Conservation (phyloP, 2,888 invertebrate genomes). For the Chouioia cunea region DNA sequence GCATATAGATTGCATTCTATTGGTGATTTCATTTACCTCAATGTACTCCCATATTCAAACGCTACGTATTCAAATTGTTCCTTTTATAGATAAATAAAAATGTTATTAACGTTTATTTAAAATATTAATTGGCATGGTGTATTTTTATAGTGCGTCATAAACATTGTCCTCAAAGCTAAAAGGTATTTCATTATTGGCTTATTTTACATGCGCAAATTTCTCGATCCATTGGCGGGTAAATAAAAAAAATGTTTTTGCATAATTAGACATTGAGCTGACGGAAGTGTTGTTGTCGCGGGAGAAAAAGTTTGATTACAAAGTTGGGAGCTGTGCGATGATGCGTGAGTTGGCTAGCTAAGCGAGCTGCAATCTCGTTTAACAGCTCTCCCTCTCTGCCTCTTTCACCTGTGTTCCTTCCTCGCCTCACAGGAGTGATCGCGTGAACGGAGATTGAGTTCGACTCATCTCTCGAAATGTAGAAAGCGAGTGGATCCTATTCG, state of each 20-base stretch:
- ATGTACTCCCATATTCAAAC: conserved; percentile 46
- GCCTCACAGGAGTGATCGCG: conserved; percentile 28
- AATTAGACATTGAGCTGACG: conserved; percentile 20
- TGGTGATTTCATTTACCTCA: conserved; percentile 49
- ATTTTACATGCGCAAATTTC: too few relatives aligned
- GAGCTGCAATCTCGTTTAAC: too few relatives aligned
- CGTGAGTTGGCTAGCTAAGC: background rate
- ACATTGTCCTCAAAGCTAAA: too few relatives aligned
- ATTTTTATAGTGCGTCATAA: too few relatives aligned
- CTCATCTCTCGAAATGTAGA: conserved; percentile 64
- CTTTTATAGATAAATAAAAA: too few relatives aligned
- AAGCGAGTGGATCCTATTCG: conserved; percentile 61
- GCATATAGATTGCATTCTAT: conserved; percentile 60
- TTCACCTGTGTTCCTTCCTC: background rate
- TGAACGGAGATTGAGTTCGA: conserved; percentile 62
- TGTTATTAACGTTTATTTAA: too few relatives aligned
- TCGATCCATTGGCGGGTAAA: background rate
- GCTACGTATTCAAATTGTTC: too few relatives aligned
- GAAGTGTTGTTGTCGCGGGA: conserved; percentile 1
- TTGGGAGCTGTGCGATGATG: conserved; percentile 32
- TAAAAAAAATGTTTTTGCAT: conserved; percentile 19
- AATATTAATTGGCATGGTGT: too few relatives aligned
- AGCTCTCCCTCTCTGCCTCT: too few relatives aligned
- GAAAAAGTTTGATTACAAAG: conserved; percentile 45
- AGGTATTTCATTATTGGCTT: too few relatives aligned